Conservation (phyloP, 53 echinoderm and acorn worm species). For the Glandiceps talaboti region DNA sequence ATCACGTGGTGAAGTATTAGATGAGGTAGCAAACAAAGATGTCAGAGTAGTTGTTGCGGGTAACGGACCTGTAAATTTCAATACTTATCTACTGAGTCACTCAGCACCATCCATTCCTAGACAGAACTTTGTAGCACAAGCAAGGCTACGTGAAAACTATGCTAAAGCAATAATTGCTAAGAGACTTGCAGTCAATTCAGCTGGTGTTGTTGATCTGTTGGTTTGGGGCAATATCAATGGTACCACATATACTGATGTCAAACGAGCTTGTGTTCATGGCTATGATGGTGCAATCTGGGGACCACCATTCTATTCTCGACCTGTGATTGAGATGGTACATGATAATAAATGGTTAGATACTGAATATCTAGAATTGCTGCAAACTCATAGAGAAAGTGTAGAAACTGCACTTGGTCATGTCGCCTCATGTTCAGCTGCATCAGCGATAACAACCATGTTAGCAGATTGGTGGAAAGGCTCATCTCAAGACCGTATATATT, state of each 20-base stretch:
- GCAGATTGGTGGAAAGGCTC: slow-evolving; percentile 89
- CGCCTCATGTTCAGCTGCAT: slow-evolving; percentile 59
- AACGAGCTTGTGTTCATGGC: slow-evolving; percentile 52
- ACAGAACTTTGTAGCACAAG: slow-evolving; percentile 71
- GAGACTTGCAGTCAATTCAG: slow-evolving; percentile 73
- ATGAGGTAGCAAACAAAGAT: slow-evolving; percentile 40
- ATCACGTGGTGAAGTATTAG: slow-evolving; percentile 51
- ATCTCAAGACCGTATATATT: slow-evolving; percentile 45
- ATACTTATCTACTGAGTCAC: slow-evolving; percentile 64
- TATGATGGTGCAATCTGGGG: slow-evolving; percentile 98
- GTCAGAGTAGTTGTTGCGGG: slow-evolving; percentile 76
- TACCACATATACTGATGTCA: slow-evolving; percentile 50
- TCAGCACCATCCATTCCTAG: slow-evolving; percentile 50
- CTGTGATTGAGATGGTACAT: slow-evolving; percentile 80
- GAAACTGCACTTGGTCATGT: slow-evolving; percentile 45
- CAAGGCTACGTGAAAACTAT: slow-evolving; percentile 70
- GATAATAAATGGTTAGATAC: slow-evolving; percentile 94
- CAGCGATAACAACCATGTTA: slow-evolving; percentile 55
- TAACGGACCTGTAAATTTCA: slow-evolving; percentile 71
- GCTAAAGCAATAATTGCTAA: slow-evolving; percentile 82
- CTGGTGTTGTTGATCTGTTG: slow-evolving; percentile 60
- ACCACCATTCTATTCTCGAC: slow-evolving; percentile 73
- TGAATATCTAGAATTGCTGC: slow-evolving; percentile 55
- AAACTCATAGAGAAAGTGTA: slow-evolving; percentile 37
- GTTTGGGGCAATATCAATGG: slow-evolving; percentile 91